Evolutionary conservation across 2,888 invertebrate genomes (phyloP), one percentile per base, ranked within the genome.

Genomic region (Lepidochitona cinerea): DNA sequence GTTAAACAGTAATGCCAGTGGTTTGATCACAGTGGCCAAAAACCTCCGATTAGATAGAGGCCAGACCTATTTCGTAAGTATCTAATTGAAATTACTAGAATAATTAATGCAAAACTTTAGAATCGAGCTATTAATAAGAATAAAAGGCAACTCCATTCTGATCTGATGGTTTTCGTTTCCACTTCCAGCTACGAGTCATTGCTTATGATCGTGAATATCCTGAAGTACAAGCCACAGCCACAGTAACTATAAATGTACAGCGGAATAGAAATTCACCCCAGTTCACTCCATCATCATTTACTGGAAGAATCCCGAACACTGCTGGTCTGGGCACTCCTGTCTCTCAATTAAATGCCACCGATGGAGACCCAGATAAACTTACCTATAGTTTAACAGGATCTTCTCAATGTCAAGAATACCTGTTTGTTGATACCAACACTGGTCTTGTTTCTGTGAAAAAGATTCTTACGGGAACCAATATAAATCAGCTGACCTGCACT

Each of bases 351-450:
- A 41, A 49, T 37, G 80, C 80, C 3, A 66, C 18, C 14, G 80
- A 80, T 72, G 26, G 68, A 41, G 77, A 80, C 18, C 33, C 14
- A 37, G 66, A 66, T 66, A 26, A 1, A 23, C 26, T 66, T 18
- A 5, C 37, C 1, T 66, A 36, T 36, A 12, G 5, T 14, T 36
- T 66, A 26, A 66, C 66, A 1, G 66, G 66, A 23, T 23, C 35
- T 6, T 9, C 18, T 14, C 23, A 36, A 66, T 66, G 66, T 36
- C 36, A 54, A 6, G 23, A 54, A 7, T 96, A 96, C 88, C 97
- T 97, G 89, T 93, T 94, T 0, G 94, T 97, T 73, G 96, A 96
- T 35, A 93, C 95, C 74, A 95, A 93, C 84, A 95, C 94, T 18
- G 97, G 97, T n/a, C 93, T 96, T 71, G 94, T 97, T 71, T 95